Percentiles rank a stretch among this genome's conserved stretches.
phyloP scores from a whole-genome alignment of 2,113 vertebrate genomes.

The Cebus imitator region DNA sequence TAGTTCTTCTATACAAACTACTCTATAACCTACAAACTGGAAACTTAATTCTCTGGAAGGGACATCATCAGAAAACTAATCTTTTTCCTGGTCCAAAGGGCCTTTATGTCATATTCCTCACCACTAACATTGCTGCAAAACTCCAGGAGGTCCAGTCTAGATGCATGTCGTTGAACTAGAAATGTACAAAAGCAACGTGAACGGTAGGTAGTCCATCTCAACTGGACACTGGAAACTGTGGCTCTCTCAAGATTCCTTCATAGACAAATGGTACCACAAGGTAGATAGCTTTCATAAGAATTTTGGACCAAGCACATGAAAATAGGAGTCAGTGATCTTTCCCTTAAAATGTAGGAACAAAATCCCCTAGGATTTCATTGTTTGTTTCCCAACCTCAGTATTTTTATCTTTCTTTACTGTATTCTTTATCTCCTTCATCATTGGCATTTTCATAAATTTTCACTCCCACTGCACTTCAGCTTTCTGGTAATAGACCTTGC shows the following conservation, averaged over 20 bases:
- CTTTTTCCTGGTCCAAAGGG: background rate
- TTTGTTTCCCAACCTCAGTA: background rate
- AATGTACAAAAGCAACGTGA: background rate
- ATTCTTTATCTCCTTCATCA: background rate
- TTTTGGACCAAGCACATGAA: background rate
- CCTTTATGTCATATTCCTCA: background rate
- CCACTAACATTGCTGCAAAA: background rate
- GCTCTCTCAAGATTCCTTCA: background rate
- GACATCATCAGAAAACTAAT: background rate
- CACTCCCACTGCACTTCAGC: too few species aligned
- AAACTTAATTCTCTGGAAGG: background rate
- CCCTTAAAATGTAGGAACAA: background rate
- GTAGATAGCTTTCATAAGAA: background rate
- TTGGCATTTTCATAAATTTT: background rate
- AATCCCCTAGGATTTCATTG: background rate
- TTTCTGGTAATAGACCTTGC: background rate
- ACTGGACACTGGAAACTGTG: background rate
- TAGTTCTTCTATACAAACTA: background rate
- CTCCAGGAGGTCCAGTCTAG: background rate
- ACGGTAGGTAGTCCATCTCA: background rate
- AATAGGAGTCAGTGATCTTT: background rate
- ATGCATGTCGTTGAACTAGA: background rate
- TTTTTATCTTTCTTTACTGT: background rate
- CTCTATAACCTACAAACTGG: background rate
- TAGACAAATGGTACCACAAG: background rate